Base-by-base conservation (phyloP, 2,113 vertebrate genomes). In the Eublepharis macularius region DNA sequence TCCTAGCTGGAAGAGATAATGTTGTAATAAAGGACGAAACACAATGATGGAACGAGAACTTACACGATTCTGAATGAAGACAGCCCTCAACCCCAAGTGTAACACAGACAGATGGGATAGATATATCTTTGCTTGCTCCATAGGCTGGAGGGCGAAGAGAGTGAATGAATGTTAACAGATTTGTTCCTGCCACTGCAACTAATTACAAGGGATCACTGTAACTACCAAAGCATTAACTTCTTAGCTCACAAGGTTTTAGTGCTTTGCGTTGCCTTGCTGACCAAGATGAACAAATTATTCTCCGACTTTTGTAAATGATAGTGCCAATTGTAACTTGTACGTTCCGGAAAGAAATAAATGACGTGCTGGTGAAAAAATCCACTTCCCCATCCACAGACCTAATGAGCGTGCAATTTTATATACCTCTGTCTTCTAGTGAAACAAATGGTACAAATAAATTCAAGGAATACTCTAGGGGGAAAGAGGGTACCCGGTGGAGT, bases 131-230 rank as follows among this genome's bases (percentile, higher is more conserved):
- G 34, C 73, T 73, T 76, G 0, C 47, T 89, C 70, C 34, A 49
- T 4, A 69, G 29, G 29, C 45, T 34, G 76, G 19, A 11, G 63
- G 21, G 21, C 45, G 80, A 17, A 86, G 29, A 16, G 21, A 80
- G 82, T 19, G 0, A 0, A 70, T 76, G 51, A 0, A 84, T 8
- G 9, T 0, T 74, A 80, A 91, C 1, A 87, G 57, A 78, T 91
- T 84, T 90, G 7, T 88, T 91, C 69, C 65, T 77, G 80, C 5
- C 36, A 45, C 78, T 84, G 39, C 51, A 65, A 90, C 88, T 91
- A 94, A 93, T 90, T 91, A 88, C 90, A 88, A 88, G 32, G 80
- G 21, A 89, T 60, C 10, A 36, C 4, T 54, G 17, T 4, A 87
- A 89, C 12, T 41, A 89, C 10, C 47, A 90, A 89, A 83, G 0